These are phyloP conservation scores for Fulmarus glacialis DNA, from an alignment of 2,113 vertebrate species.

Conservation along the genomic window DNA sequence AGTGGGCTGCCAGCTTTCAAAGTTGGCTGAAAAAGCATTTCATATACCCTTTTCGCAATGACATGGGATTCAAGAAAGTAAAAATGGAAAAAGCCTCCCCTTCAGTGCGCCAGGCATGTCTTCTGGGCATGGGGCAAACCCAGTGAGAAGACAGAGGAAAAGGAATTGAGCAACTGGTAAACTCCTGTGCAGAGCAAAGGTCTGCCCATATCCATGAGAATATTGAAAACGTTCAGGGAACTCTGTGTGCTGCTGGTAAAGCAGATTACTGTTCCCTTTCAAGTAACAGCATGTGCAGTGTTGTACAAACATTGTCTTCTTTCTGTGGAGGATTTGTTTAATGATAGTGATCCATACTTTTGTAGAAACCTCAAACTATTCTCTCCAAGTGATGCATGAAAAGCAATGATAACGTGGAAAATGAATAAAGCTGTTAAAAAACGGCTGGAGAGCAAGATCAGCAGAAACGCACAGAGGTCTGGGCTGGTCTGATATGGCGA, in stretches of 20 bases:
- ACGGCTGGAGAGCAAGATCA: background rate
- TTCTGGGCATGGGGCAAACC: background rate
- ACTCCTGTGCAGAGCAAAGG: background rate
- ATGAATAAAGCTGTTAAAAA: background rate
- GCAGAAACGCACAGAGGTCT: background rate
- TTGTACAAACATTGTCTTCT: conserved; percentile 11
- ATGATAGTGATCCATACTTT: background rate
- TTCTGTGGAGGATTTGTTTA: conserved; percentile 11
- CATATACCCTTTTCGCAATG: background rate
- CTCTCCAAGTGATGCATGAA: conserved; percentile 7
- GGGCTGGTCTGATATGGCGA: background rate
- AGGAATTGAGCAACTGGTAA: background rate
- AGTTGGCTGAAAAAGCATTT: background rate
- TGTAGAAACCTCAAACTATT: background rate
- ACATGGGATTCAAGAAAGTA: background rate
- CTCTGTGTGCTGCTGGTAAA: conserved; percentile 15
- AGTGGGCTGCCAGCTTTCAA: background rate
- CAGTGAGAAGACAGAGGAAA: background rate
- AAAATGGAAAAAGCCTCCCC: background rate
- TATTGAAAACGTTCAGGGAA: background rate
- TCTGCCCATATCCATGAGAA: conserved; percentile 53
- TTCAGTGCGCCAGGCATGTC: background rate
- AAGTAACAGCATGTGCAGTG: background rate
- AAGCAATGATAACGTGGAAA: background rate
- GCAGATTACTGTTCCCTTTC: conserved; percentile 14